Conservation (phyloP, 2,888 invertebrate genomes). For the Meloe dianella region DNA sequence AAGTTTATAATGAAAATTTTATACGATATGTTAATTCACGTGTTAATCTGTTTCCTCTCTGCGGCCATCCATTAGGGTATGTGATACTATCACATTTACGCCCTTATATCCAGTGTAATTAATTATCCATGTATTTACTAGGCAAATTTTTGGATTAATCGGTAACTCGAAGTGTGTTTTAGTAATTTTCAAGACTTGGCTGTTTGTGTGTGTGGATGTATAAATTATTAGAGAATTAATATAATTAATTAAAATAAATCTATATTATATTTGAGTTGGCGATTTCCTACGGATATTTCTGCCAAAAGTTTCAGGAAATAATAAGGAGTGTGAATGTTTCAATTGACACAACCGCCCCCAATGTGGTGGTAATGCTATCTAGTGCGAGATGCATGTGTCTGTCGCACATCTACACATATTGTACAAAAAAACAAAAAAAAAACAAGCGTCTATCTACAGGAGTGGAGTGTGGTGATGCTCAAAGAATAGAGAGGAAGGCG, state of each 20-base stretch:
- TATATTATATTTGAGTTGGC: no score
- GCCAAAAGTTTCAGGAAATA: no score
- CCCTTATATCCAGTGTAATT: conserved; percentile 6
- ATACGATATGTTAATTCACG: conserved; percentile 7
- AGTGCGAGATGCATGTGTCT: not conserved
- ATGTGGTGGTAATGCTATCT: no score
- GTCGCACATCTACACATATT: conserved; percentile 21
- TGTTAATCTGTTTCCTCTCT: conserved; percentile 7
- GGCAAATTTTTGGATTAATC: conserved; percentile 5
- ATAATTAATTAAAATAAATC: no score
- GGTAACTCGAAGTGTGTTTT: not conserved
- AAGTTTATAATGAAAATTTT: not conserved
- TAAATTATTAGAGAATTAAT: not conserved
- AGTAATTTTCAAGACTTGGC: not conserved
- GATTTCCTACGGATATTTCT: no score
- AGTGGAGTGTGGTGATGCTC: not conserved
- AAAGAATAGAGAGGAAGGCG: not conserved
- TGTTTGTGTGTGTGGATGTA: no score
- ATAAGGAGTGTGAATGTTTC: no score
- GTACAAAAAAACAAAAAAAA: conserved; percentile 27
- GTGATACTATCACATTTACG: not conserved
- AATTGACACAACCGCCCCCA: no score
- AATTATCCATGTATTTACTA: conserved; percentile 7
- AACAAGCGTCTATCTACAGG: no score
- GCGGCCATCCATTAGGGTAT: not conserved